Evolutionary conservation across 2,888 invertebrate species (phyloP), one percentile per base, ranked within the genome.

Genomic region (Calameuta pallipes): DNA sequence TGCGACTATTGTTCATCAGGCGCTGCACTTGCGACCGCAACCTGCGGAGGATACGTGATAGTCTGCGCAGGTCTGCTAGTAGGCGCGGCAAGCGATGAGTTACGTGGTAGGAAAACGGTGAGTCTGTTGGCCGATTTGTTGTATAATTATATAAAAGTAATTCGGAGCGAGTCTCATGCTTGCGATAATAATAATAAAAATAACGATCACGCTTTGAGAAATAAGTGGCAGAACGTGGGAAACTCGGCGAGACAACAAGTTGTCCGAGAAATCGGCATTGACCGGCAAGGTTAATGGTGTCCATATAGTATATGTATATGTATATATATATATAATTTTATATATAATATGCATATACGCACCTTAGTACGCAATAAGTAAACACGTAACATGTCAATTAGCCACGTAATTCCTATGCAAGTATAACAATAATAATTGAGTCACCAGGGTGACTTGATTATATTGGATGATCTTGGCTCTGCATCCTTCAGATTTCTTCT

Each of bases 21-120:
- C 78, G 90, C 91, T 81, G 90, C 92, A 78, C 87, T 91, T 75
- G 91, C 91, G 77, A 88, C 91, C 81, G 90, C 88, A 75, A 91
- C 92, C 37, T 89, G 91, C 85, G 90, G 91, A 92, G 94, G 94
- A 84, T 96, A 95, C 92, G 92, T 94, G 86, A 94, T 96, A 83
- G 95, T 96, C 84, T 95, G 95, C 13, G 92, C 94, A 79, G 95
- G 95, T 33, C 92, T 96, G 82, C 92, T 96, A 77, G 89, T 96
- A 81, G 95, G 94, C 30, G 93, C 95, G 35, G 90, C 95, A 6
- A 92, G 93, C 83, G 94, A 94, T 36, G 96, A 96, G 91, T 92
- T 96, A 69, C 93, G 92, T 56, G 94, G 94, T 11, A 92, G 93
- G 82, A 92, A 95, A 83, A 94, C 91, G 87, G 92, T 92, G 89